Conservation (phyloP, 2,797 vertebrate species). For the Setipinna tenuifilis region DNA sequence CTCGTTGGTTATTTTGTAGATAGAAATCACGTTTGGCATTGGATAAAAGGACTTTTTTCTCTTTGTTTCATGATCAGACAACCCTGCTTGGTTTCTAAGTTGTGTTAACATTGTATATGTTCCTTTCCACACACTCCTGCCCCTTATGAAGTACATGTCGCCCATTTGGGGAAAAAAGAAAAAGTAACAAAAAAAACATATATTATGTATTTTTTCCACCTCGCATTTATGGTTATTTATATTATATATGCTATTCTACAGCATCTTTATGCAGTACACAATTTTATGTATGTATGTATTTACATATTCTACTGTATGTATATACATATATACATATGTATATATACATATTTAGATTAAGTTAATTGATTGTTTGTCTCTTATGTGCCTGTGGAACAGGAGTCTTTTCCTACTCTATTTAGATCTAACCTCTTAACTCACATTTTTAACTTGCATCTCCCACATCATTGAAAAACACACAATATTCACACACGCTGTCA, state of each 20-base stretch:
- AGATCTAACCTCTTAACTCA: too few species aligned
- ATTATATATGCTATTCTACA: not conserved
- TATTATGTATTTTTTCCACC: not conserved
- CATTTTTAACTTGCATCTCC: too few species aligned
- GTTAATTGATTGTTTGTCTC: slow-evolving; percentile 42
- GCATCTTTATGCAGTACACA: not conserved
- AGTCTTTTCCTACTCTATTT: not conserved
- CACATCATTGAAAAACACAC: too few species aligned
- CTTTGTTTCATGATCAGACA: not conserved
- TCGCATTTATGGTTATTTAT: not conserved
- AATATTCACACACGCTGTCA: too few species aligned
- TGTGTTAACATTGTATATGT: not conserved
- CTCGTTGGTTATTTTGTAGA: not conserved
- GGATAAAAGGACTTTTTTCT: not conserved
- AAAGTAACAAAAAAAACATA: not conserved
- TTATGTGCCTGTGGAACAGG: slow-evolving; percentile 57
- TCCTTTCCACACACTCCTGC: not conserved
- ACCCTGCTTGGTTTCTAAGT: not conserved
- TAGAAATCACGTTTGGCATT: not conserved
- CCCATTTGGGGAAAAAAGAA: not conserved
- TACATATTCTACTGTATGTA: not conserved
- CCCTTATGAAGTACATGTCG: not conserved
- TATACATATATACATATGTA: slow-evolving; percentile 34
- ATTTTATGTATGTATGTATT: not conserved
- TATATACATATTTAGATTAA: slow-evolving; percentile 48